Percentiles rank a stretch among this genome's conserved stretches.
These are phyloP conservation scores for Ooceraea biroi DNA, from an alignment of 1,140 invertebrate genomes.

Conservation along the genomic window DNA sequence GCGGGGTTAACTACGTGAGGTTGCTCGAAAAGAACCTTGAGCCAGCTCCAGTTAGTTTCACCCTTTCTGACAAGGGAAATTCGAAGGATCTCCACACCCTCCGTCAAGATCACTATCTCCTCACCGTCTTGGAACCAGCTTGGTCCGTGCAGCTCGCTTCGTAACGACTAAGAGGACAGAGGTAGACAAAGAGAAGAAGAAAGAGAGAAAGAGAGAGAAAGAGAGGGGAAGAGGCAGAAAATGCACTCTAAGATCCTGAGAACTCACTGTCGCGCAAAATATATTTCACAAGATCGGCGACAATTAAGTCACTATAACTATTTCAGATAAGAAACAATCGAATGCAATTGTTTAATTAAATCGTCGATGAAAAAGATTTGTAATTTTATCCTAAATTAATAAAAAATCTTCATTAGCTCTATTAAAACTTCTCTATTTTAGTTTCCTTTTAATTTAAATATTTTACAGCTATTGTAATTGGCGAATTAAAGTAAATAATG, in stretches of 20 bases:
- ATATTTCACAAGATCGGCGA: not conserved
- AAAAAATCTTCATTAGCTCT: not conserved
- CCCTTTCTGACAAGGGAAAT: slow-evolving; percentile 88
- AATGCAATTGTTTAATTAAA: not conserved
- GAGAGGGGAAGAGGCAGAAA: slow-evolving; percentile 26
- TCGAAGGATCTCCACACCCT: slow-evolving; percentile 88
- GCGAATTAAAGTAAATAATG: slow-evolving; percentile 6
- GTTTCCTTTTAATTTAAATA: not conserved
- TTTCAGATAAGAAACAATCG: slow-evolving; percentile 17
- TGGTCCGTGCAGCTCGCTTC: slow-evolving; percentile 74
- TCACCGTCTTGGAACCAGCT: slow-evolving; percentile 83
- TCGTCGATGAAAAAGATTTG: not conserved
- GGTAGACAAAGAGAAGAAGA: slow-evolving; percentile 63
- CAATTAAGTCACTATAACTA: not conserved
- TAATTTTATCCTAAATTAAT: not conserved
- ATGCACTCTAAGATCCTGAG: not conserved
- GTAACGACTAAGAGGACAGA: slow-evolving; percentile 76
- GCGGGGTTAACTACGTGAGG: slow-evolving; percentile 53
- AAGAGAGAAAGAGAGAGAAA: slow-evolving; percentile 16
- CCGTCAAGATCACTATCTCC: slow-evolving; percentile 87
- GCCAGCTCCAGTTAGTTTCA: slow-evolving; percentile 89
- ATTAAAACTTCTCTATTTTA: not conserved
- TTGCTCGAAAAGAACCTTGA: slow-evolving; percentile 87
- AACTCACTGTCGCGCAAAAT: slow-evolving; percentile 12
- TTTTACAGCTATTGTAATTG: not conserved